Base-by-base conservation (phyloP, 2,888 invertebrate genomes). In the Heliconius erato region DNA sequence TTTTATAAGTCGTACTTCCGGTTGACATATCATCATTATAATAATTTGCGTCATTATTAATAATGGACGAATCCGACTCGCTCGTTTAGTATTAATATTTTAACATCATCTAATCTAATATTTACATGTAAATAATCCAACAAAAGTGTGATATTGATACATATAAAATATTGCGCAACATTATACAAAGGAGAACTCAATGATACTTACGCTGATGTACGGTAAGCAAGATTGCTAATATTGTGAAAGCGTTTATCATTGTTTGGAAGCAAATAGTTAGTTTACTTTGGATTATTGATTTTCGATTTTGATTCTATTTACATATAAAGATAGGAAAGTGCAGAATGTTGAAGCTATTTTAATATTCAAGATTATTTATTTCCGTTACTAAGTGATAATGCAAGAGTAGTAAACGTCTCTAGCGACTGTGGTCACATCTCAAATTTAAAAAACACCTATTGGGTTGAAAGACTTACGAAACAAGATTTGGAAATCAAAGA, bases 351-450 rank as follows among this genome's bases (percentile, higher is more conserved):
- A 19, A 87, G 88, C 23, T 78, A 88, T 44, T 80, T 90, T 3
- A 86, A 69, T 0, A 86, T 89, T 49, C 87, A 90, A 84, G 84
- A 91, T 74, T 83, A 85, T 44, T 65, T 89, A 59, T 88, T 85
- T 79, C 87, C 88, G 1, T 65, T 89, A 40, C 82, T 89, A 7
- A 88, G 84, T 71, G 80, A 87, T 9, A 87, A 88, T 44, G 89
- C 88, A 16, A 84, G 89, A 82, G 89, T 89, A 0, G 77, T 89
- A 0, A 89, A 89, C 72, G 78, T 89, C 4, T 84, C 87, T 9
- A 89, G 89, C 19, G 67, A 67, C 28, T 67, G 67, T 67, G 89
- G 89, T 0, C 89, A 89, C 65, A 85, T 88, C 54, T 87, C 88
- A 12, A 87, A 89, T 78, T 59, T 89, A 9, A 85, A 82, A 68